These are phyloP conservation scores for Mystacides longicornis DNA, from an alignment of 2,888 invertebrate genomes.

Conservation along the genomic window DNA sequence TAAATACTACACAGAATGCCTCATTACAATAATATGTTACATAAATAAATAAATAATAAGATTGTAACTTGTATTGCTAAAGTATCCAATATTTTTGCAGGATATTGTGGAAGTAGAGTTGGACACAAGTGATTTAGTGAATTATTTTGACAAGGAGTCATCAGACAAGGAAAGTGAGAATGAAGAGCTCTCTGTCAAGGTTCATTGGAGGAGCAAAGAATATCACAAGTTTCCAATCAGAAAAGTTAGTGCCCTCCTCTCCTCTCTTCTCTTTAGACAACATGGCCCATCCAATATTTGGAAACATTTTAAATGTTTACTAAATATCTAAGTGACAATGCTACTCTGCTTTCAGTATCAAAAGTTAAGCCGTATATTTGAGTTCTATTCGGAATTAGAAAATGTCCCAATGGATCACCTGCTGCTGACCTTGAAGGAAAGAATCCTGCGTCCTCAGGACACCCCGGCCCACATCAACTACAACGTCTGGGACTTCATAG, in stretches of 20 bases:
- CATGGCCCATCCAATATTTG: no score
- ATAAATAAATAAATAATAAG: no score
- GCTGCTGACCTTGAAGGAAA: conserved; percentile 39
- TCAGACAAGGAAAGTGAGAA: conserved; percentile 15
- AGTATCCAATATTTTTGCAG: no score
- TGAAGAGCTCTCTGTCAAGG: conserved; percentile 43
- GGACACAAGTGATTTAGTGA: conserved; percentile 13
- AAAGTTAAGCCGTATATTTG: conserved; percentile 38
- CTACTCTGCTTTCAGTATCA: conserved; percentile 32
- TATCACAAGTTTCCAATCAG: conserved; percentile 38
- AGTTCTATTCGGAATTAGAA: conserved; percentile 36
- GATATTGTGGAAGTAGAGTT: conserved; percentile 9
- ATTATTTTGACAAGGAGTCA: conserved; percentile 6
- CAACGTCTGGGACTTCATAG: conserved; percentile 40
- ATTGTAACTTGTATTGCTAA: no score
- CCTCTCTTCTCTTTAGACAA: no score
- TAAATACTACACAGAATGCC: no score
- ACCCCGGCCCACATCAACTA: conserved; percentile 41
- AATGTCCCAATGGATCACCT: conserved; percentile 35
- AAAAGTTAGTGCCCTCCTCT: no score
- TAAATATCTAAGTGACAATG: no score
- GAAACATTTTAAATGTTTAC: no score
- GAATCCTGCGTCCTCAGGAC: conserved; percentile 37
- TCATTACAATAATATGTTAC: no score
- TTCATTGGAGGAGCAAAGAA: conserved; percentile 42